Percentiles rank a stretch among this genome's conserved stretches.
Conservation (phyloP, 1,140 invertebrate species). For the Eurosta solidaginis region DNA sequence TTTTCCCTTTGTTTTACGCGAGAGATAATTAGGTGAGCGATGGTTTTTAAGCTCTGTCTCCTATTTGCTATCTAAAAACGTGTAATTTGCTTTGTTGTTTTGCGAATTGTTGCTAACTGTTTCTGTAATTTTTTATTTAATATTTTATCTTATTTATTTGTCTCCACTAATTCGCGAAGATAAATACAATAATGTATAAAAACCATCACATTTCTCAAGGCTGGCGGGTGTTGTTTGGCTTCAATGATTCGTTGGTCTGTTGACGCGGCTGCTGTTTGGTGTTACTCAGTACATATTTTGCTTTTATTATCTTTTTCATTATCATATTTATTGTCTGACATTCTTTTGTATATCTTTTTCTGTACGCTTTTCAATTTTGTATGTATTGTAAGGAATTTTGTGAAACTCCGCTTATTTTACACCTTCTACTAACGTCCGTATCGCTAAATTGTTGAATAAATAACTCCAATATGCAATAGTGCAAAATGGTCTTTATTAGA, state of each 20-base stretch:
- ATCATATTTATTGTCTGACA: background rate
- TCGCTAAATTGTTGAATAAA: too few relatives aligned
- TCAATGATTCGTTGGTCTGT: background rate
- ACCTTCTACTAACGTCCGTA: too few relatives aligned
- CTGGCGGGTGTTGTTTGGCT: background rate
- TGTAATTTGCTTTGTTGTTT: slow-evolving; percentile 1
- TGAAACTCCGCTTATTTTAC: too few relatives aligned
- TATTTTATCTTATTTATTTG: background rate
- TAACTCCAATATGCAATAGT: too few relatives aligned
- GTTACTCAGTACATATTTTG: background rate
- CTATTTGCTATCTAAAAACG: background rate
- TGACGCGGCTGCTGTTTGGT: background rate
- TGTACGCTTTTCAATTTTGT: background rate
- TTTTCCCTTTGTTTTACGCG: background rate
- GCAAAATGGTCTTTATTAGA: too few relatives aligned
- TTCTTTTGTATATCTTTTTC: background rate
- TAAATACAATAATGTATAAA: background rate
- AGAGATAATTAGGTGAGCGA: too few relatives aligned
- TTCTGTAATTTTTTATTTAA: background rate
- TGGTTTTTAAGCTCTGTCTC: background rate
- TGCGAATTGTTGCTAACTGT: background rate
- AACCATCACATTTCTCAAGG: slow-evolving; percentile 1
- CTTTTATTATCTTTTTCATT: background rate
- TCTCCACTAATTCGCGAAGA: background rate
- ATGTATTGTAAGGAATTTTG: too few relatives aligned